Evolutionary conservation across 2,888 invertebrate species (phyloP).

Genomic region (Pseudococcus longispinus): DNA sequence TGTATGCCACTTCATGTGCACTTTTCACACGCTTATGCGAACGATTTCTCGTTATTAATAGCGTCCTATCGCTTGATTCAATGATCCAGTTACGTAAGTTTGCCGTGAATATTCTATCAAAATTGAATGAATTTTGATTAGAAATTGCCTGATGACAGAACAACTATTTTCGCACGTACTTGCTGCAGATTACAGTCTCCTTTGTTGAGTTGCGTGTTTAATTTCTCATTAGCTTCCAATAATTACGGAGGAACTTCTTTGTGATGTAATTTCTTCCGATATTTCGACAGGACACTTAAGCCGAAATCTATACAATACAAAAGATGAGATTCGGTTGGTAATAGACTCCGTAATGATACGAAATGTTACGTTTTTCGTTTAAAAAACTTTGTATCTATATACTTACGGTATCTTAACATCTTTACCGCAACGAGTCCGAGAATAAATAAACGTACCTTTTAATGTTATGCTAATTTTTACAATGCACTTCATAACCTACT

Average conservation of each 20-base stretch:
- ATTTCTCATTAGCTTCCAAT: not conserved
- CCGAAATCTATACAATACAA: not conserved
- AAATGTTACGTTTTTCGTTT: not conserved
- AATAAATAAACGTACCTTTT: not conserved
- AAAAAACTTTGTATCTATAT: not conserved
- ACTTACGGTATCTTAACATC: not conserved
- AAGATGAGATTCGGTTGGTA: not conserved
- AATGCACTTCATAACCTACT: slow-evolving; percentile 11
- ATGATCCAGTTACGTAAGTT: slow-evolving; percentile 15
- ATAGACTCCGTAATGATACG: not conserved
- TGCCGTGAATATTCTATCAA: not conserved
- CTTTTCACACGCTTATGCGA: slow-evolving; percentile 29
- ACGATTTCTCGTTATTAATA: slow-evolving; percentile 26
- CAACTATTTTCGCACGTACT: not conserved
- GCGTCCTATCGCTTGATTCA: not conserved
- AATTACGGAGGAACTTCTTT: not conserved
- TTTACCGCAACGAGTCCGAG: not conserved
- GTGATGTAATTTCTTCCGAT: not conserved
- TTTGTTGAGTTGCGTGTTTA: not conserved
- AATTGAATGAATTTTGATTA: slow-evolving; percentile 5
- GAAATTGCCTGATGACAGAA: not conserved
- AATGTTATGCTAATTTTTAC: slow-evolving; percentile 6
- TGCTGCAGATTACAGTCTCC: not conserved
- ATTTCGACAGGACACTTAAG: not conserved
- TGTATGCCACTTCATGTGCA: slow-evolving; percentile 22